Base-by-base conservation (phyloP, 2,113 vertebrate genomes). In the Ibidorhyncha struthersii region DNA sequence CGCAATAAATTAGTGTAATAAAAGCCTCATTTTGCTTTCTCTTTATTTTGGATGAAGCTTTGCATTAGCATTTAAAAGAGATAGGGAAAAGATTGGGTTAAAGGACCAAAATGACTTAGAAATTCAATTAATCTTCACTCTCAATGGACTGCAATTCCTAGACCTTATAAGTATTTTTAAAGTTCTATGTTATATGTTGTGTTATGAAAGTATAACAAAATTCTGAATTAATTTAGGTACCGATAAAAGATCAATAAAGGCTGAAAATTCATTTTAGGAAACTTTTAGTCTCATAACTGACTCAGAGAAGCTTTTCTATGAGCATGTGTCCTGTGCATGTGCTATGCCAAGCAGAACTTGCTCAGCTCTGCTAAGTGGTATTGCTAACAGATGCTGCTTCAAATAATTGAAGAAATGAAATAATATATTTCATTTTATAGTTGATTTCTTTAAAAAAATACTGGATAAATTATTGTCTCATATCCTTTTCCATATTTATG, bases 321-420 rank as follows among this genome's bases (percentile, higher is more conserved):
- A 86, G 26, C 25, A 55, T 0, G 0, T 36, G 5, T 45, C 12
- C 25, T 50, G 16, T 79, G 52, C 74, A 50, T 2, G 16, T 41
- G 45, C 38, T 43, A 8, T 9, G 15, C 53, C 50, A 74, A 73
- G 43, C 29, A 89, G 50, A 71, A 71, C 47, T 96, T 9, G 0
- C 27, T 79, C 22, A 50, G 55, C 17, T 74, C 82, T 83, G 18
- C 12, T 27, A 78, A 73, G 18, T 14, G 16, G 1, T 34, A 53
- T 40, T 72, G 25, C 19, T 53, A 95, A 66, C 19, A 61, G 29
- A 87, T 66, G 8, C 1, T 63, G 55, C 47, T 85, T 82, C 21
- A 76, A 63, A 76, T 79, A 47, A 63, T 67, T 77, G 66, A 26
- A n/a, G n/a, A n/a, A n/a, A n/a, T n/a, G n/a, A n/a, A n/a, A n/a